Evolutionary conservation across 2,888 invertebrate genomes (phyloP), one percentile per base, ranked within the genome.

Genomic region (Xestia rhomboidea): DNA sequence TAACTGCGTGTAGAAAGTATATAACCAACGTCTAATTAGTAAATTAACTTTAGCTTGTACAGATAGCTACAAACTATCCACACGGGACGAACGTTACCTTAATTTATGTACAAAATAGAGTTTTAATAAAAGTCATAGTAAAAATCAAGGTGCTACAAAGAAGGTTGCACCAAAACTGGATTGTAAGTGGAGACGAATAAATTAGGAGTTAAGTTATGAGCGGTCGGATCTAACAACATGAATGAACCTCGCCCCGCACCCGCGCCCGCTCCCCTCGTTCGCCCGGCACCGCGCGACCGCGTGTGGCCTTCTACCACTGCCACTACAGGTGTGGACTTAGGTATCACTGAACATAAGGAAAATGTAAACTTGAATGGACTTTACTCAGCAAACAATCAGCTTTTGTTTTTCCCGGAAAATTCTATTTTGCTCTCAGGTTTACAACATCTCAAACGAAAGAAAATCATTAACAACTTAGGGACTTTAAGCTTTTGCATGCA

Each of bases 161-260:
- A 92, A 91, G 91, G 90, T 92, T 93, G 91, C 90, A 90, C 91
- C 91, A 90, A 93, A 94, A 94, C 94, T 93, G 94, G 94, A 94
- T 93, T 92, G 82, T 87, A 90, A 91, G 90, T 90, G 92, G 91
- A 93, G 91, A 94, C 91, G 95, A 95, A 96, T 96, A 96, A 96
- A 96, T 96, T 96, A 96, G 93, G 93, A 95, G 96, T 94, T 95
- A 96, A 96, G 94, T 96, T 96, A 96, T 96, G 96, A 96, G 95
- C 95, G 95, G 95, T 89, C 93, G 93, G 93, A 93, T 96, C 96
- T 96, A 96, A 96, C 95, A 95, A 96, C 97, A 97, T 97, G 97
- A 97, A 97, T 97, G 97, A 96, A 94, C 94, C 91, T 85, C 93
- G 77, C 88, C 91, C 91, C 93, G 88, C 92, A 81, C 91, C 87